Base-by-base conservation (phyloP, 2,888 invertebrate species). In the Herminia tarsipennalis region DNA sequence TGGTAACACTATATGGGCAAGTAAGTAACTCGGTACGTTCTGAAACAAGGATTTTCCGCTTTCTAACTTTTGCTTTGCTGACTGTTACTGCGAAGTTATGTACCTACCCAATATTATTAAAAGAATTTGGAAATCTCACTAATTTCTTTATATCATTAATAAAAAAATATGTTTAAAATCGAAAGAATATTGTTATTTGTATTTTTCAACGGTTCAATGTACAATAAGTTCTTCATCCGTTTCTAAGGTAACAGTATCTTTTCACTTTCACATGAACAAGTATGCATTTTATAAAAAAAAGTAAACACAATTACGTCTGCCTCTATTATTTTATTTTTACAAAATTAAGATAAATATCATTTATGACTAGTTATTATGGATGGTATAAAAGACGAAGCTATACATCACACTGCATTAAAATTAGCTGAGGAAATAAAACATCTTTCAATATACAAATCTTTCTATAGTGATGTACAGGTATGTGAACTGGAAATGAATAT, bases 391-490 rank as follows among this genome's bases (percentile, higher is more conserved):
- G 94, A 94, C 58, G 93, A 93, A 68, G 92, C 93, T 54, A 94
- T 96, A 60, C 95, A 96, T 72, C 94, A 95, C 57, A 95, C 95
- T 37, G 95, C 96, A 10, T 83, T 94, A 52, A 96, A 95, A 87
- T 92, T 97, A 69, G 94, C 96, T n/a, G 94, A 95, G 52, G 96
- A 97, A 79, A 93, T 97, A 50, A 94, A 95, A 82, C 93, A 93
- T 60, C 94, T 95, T 76, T 93, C 95, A 25, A 94, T 95, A 62
- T 97, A 97, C 72, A 94, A 94, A 79, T 93, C 93, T 47, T 94
- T 97, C 69, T 96, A 94, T 73, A 94, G 94, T 77, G 95, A 96
- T 80, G 93, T 97, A 58, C 96, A 96, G 93, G 97, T 95, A 86
- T 65, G 58, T 46, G 6, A 33, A 6, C 12, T 3, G 28, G 8